Base-by-base conservation (phyloP, 2,888 invertebrate species). In the Leptura quadrifasciata region DNA sequence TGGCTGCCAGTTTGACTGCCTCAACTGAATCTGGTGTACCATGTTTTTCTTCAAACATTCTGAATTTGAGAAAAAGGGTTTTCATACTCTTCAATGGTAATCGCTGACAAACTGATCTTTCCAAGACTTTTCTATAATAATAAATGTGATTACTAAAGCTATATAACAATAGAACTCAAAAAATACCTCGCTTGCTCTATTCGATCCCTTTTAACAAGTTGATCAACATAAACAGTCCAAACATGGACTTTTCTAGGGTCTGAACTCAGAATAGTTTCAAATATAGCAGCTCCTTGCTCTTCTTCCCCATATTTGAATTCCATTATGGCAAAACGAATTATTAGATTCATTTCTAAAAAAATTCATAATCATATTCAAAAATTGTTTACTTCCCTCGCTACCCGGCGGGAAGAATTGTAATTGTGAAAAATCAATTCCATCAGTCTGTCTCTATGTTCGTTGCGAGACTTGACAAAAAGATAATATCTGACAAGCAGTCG, bases 191-290 rank as follows among this genome's bases (percentile, higher is more conserved):
- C 95, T 52, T 92, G 91, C 21, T 95, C 94, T 54, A 93, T 88
- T 77, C 94, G 92, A 0, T 91, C 90, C 31, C 91, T 91, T 88
- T 96, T 97, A 5, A 94, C 89, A 76, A 98, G 89, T 91, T 96
- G 94, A 89, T 99, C 98, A 0, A 95, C 92, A 88, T 98, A 99
- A 3, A 94, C 93, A 8, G 93, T 91, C 95, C 96, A 97, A 24
- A 98, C 92, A 89, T 98, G 98, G 0, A 95, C 94, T 63, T 98
- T 91, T 86, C 94, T 95, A 0, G 98, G 98, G 91, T 97, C 97
- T 6, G 94, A 94, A 5, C 94, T 93, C 2, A 99, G 89, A 63
- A 98, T 91, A 80, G 95, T 95, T 88, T 99, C 98, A 88, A 97
- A 95, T 86, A 99, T 90, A 0, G 97, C 96, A 86, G 96, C 95